These are phyloP conservation scores for Pachycephus smyrnensis DNA, from an alignment of 2,888 invertebrate species.

Conservation along the genomic window DNA sequence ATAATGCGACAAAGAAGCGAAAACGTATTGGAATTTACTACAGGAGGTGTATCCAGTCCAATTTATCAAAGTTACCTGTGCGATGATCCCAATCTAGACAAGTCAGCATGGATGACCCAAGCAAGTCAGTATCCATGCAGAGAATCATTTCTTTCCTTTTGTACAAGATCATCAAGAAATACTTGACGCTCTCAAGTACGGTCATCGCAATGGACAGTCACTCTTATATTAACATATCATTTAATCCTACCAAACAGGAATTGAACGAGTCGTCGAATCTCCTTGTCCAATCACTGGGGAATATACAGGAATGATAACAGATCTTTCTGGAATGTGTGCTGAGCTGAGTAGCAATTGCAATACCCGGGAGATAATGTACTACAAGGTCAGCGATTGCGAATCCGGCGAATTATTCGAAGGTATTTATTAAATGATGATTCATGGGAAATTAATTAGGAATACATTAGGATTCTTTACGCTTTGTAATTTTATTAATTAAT, in stretches of 20 bases:
- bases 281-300: conserved; percentile 77
- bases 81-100: conserved; percentile 68
- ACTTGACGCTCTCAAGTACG: background rate
- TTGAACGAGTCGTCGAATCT: conserved; percentile 66
- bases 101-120: conserved; percentile 74
- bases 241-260: conserved; percentile 48
- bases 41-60: conserved; percentile 54
- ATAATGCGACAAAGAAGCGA: conserved; percentile 72
- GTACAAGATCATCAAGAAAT: conserved; percentile 35
- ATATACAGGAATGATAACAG: conserved; percentile 75
- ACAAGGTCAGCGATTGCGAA: conserved; percentile 74
- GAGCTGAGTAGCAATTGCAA: conserved; percentile 76
- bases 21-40: conserved; percentile 72
- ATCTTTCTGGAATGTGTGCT: conserved; percentile 72
- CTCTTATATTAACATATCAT: background rate
- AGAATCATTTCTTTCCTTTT: conserved; percentile 1
- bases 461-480: conserved; percentile 2
- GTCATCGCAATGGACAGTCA: background rate
- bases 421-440: conserved; percentile 43
- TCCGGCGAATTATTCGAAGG: conserved; percentile 74
- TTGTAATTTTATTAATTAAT: conserved; percentile 14
- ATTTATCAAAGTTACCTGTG: conserved; percentile 66
- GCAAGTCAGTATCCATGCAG: conserved; percentile 68
- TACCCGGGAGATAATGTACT: conserved; percentile 76
- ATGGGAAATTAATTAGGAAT: conserved; percentile 9